Evolutionary conservation across 2,797 vertebrate species (phyloP).

Genomic region (Neomorphus geoffroyi): DNA sequence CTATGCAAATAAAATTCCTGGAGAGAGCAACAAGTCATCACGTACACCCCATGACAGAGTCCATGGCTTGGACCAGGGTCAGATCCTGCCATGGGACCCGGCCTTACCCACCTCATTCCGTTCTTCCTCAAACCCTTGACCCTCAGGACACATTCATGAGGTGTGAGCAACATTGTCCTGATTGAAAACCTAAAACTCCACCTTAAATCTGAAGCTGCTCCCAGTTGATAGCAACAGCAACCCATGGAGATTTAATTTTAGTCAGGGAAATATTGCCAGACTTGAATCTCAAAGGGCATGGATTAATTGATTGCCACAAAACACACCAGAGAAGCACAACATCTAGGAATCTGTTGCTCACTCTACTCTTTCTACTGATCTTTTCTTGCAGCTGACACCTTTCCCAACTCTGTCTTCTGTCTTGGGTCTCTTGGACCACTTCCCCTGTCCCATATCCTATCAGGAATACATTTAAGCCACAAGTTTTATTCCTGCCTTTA

Average conservation of each 20-base stretch:
- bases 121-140: background rate
- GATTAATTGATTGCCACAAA: background rate
- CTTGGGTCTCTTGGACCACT: background rate
- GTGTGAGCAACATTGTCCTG: background rate
- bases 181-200: background rate
- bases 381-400: background rate
- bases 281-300: background rate
- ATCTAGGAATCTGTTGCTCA: background rate
- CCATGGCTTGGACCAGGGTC: background rate
- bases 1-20: constrained; percentile 41
- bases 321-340: background rate
- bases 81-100: background rate
- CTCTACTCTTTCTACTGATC: background rate
- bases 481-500: background rate
- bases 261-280: background rate
- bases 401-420: background rate
- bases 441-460: background rate
- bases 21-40: constrained; percentile 17
- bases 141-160: rapidly evolving
- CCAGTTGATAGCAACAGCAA: background rate
- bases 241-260: background rate
- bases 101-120: background rate
- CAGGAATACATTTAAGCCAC: background rate
- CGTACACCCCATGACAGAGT: background rate
- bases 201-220: background rate